Base-by-base conservation (phyloP, 35 echinoderm and acorn worm genomes). In the Acanthaster planci region DNA sequence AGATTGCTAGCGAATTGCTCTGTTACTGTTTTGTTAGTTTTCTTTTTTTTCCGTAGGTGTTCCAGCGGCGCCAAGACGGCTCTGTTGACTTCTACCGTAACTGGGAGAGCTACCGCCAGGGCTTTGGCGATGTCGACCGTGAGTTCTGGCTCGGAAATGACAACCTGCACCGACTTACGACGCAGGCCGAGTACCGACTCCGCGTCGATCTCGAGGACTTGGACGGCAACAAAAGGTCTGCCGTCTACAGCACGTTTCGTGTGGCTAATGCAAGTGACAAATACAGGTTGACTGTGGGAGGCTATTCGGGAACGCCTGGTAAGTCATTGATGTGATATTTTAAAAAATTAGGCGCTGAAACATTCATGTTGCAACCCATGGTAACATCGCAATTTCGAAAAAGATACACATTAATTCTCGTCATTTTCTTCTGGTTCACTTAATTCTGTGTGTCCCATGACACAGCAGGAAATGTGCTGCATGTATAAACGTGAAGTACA, bases 101-200 rank as follows among this genome's bases (percentile, higher is more conserved):
- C 12, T 97, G 37, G 37, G 90, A 82, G 17, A 84, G 82, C 50
- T 97, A 97, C 79, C 37, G 81, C 7, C 8, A 83, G 1, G 93
- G 93, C n/a, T 97, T 97, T 87, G 93, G 93, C 1, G 40, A 52
- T 18, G 40, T 89, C 3, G 40, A 72, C 4, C 47, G 80, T 0
- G 93, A 97, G 44, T 92, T 92, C 52, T 97, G 90, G 77, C 82
- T 97, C 2, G 93, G 93, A 7, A 91, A 92, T 21, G 85, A 92
- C 86, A 84, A 92, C 10, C 86, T 97, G 19, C 90, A 97, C 37
- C 81, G 64, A 5, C 86, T 97, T 14, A 97, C 93, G 2, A 67
- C 56, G 3, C 93, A 97, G 39, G 78, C 82, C 40, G 82, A 92
- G 29, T 97, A 97, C 82, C 80, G 92, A 67, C 86, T 97, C 0